Conservation (phyloP, 2,113 vertebrate species). For the Panurus biarmicus region DNA sequence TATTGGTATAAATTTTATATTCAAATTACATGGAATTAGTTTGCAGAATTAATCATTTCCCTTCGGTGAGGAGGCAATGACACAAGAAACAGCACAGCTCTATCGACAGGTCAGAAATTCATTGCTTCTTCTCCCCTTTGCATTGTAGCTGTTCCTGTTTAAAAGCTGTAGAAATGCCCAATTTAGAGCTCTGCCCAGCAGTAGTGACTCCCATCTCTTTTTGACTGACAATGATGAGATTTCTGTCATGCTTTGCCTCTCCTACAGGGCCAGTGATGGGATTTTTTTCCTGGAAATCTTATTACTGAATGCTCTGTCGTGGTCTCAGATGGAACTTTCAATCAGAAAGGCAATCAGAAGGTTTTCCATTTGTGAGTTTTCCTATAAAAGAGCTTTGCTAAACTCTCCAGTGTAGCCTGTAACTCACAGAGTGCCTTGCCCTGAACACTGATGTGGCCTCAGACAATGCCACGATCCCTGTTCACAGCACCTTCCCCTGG, state of each 20-base stretch:
- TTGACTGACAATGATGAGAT: conserved; percentile 73
- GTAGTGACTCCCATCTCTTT: conserved; percentile 61
- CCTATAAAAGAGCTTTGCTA: conserved; percentile 55
- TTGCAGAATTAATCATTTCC: background rate
- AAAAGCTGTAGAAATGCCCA: conserved; percentile 61
- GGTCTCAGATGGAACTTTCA: conserved; percentile 78
- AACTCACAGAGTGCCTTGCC: conserved; percentile 47
- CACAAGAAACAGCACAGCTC: background rate
- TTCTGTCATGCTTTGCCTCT: conserved; percentile 75
- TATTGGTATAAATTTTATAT: background rate
- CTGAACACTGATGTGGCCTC: conserved; percentile 20
- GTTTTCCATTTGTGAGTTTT: conserved; percentile 72
- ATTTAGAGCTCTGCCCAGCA: conserved; percentile 51
- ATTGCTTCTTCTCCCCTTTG: background rate
- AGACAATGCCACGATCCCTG: conserved; percentile 35
- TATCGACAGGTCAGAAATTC: background rate
- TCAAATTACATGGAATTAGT: background rate
- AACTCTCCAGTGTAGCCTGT: conserved; percentile 37
- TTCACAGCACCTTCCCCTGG: conserved; percentile 20
- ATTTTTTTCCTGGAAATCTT: conserved; percentile 77
- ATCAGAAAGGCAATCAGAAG: conserved; percentile 80
- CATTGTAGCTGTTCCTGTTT: conserved; percentile 41
- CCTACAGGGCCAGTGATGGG: conserved; percentile 71
- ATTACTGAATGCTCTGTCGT: conserved; percentile 69
- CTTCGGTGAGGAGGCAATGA: background rate